Evolutionary conservation across 2,113 vertebrate genomes (phyloP), one percentile per base, ranked within the genome.

Genomic region (Pagrus major): DNA sequence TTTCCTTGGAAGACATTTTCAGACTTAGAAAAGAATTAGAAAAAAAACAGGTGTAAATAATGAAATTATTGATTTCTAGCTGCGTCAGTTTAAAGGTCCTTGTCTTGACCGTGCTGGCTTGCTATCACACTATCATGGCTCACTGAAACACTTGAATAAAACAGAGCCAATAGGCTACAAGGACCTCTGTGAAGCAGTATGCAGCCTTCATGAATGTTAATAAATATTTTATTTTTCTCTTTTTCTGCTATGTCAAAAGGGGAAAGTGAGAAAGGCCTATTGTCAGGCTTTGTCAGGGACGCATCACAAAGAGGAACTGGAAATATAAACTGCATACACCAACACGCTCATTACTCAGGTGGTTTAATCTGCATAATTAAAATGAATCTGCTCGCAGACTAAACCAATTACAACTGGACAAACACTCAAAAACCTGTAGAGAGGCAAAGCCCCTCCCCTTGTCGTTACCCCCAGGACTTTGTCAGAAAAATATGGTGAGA

Each of bases 381-480:
- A 79, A 63, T 72, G 9, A 69, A 71, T 79, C 29, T 54, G 10
- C 11, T 65, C 54, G 33, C n/a, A 39, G 25, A 58, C 58, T 56
- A 20, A 64, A 78, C n/a, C 37, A 37, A 39, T 46, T 54, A 39
- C 10, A 55, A 14, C 23, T 31, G 29, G 12, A 61, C 61, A 47
- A 35, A 67, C 9, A 21, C 37, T 71, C 49, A n/a, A n/a, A n/a
- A n/a, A n/a, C n/a, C n/a, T n/a, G n/a, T n/a, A n/a, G n/a, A n/a
- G n/a, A n/a, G n/a, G n/a, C n/a, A n/a, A n/a, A n/a, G n/a, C n/a
- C n/a, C n/a, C n/a, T n/a, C n/a, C n/a, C n/a, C n/a, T n/a, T n/a
- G n/a, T n/a, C n/a, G n/a, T n/a, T n/a, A n/a, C n/a, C n/a, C n/a
- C n/a, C n/a, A n/a, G n/a, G n/a, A n/a, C n/a, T n/a, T n/a, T n/a